Base-by-base conservation (phyloP, 1,140 invertebrate species). In the Ceratosolen solmsi region DNA sequence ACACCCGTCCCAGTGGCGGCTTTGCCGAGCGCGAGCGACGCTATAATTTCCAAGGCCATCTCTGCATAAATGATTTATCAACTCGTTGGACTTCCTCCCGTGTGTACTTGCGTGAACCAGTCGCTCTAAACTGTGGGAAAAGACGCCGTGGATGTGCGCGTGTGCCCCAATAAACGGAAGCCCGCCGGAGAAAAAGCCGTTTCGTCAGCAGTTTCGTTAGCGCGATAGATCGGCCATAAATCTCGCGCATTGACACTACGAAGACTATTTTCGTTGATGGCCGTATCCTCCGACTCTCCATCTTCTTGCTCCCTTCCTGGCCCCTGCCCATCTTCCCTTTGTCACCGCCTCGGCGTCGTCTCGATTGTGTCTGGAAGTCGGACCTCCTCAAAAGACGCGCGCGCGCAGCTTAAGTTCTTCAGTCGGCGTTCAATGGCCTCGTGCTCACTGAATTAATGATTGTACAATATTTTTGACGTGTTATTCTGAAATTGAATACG, bases 121-220 rank as follows among this genome's bases (percentile, higher is more conserved):
- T 2, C 30, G 63, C 3, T 7, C 54, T 81, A 70, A 77, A 82
- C 63, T 81, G 80, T 81, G 80, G 80, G 72, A 81, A 81, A 81
- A 76, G 73, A 11, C 49, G 9, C 33, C 4, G 1, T 25, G 46
- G 5, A 46, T 8, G 17, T 20, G 17, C 17, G 63, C 63, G 63
- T 15, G 30, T 36, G 33, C 58, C 13, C n/a, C 17, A 74, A 74
- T 7, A 5, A 17, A 33, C 49, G 75, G 46, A n/a, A 9, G 22
- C 3, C 7, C 22, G 58, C 11, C 75, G 56, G n/a, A 79, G 56
- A 58, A 70, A 65, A 79, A 82, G 75, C 58, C 58, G 56, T 68
- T 63, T 77, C 77, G 82, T 86, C 84, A 84, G 84, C 86, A 84
- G 84, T 86, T 86, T 86, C 58, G 84, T 86, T 85, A 84, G 78